phyloP scores from a whole-genome alignment of 2,113 vertebrate genomes.

The Pangasianodon gigas region DNA sequence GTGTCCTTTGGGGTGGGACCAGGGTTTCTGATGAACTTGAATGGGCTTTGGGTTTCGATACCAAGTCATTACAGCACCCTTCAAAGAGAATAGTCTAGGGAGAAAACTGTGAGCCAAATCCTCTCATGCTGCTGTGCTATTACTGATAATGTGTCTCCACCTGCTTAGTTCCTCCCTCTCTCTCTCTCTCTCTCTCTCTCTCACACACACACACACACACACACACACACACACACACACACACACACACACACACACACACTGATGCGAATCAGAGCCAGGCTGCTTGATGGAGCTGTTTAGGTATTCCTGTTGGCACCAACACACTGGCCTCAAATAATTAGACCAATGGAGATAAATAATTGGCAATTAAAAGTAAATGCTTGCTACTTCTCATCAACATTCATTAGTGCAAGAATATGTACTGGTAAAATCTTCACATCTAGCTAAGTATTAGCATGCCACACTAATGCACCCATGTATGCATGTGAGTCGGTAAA shows the following conservation, averaged over 20 bases:
- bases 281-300: slow-evolving; percentile 23
- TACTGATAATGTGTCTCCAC: slow-evolving; percentile 3
- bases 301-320: slow-evolving; percentile 11
- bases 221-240: background rate
- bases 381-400: background rate
- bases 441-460: background rate
- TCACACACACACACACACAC: background rate
- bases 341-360: slow-evolving; percentile 34
- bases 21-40: slow-evolving; percentile 13
- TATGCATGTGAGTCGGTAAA: background rate
- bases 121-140: slow-evolving; percentile 15
- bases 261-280: background rate
- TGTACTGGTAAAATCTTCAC: background rate
- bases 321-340: slow-evolving; percentile 30
- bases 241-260: slow-evolving; percentile 3
- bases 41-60: slow-evolving; percentile 15
- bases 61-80: slow-evolving; percentile 38
- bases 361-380: slow-evolving; percentile 26
- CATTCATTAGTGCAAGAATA: background rate
- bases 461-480: background rate
- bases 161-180: background rate
- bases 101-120: slow-evolving; percentile 17
- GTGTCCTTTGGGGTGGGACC: slow-evolving; percentile 12
- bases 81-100: slow-evolving; percentile 2
- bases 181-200: background rate